Evolutionary conservation across 2,888 invertebrate species (phyloP), one percentile per base, ranked within the genome.

Genomic region (Drosophila meridionalis): DNA sequence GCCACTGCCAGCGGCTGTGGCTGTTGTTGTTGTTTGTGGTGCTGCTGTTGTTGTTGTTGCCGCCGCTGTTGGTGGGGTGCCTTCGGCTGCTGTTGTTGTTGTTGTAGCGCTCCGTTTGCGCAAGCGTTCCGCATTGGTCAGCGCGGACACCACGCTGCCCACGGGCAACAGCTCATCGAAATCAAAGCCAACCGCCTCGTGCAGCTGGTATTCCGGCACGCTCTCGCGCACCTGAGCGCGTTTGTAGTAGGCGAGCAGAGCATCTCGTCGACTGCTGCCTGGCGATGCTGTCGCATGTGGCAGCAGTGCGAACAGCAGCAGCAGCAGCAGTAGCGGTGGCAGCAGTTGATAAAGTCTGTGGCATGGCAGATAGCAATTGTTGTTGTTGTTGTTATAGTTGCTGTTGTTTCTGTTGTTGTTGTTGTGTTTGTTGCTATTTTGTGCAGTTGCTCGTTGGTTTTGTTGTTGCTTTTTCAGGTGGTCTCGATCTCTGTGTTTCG

Each of bases 241-340:
- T 32, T 90, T 87, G 63, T 92, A 92, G 61, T 82, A 91, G 34
- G 87, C 83, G 70, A 92, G 76, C 65, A 92, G 76, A 38, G 85
- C 85, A 52, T 88, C 87, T 5, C 90, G 90, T 26, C 80, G 68
- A 62, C 70, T 85, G 86, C 50, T 64, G 70, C 56, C 67, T 1
- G 73, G 80, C 2, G 77, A 60, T 30, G 80, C 69, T 28, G 61
- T 45, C 20, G 74, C 20, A 6, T 68, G 34, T 34, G 43, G 70
- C 32, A 72, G 73, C 26, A 53, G 12, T 26, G 53, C 53, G 9
- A 55, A 60, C 42, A 80, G 65, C 56, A 76, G 34, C 55, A 82
- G 66, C 69, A 84, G 73, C 68, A 73, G 58, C 55, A 82, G 66
- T 69, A 84, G 73, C 68, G 72, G 58, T 42, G 82, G 69, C 57